Percentiles rank a stretch among this genome's conserved stretches.
phyloP scores from a whole-genome alignment of 2,888 invertebrate genomes.

The Miltochrista miniata region DNA sequence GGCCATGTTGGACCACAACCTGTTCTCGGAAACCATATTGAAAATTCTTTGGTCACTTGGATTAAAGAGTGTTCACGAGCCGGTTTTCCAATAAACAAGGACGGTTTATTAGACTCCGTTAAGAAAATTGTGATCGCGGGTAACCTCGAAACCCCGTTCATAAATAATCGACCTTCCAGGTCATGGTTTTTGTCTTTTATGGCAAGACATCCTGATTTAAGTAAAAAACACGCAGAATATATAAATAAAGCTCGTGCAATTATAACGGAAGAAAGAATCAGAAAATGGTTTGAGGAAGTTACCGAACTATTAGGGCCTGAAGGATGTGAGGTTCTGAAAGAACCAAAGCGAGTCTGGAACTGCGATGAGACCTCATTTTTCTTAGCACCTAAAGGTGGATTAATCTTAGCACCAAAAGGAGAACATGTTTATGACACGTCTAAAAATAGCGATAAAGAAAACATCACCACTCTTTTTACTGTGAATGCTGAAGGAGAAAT shows the following conservation, averaged over 20 bases:
- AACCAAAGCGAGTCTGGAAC: neutral
- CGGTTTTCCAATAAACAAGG: slow-evolving; percentile 31
- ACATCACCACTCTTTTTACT: slow-evolving; percentile 4
- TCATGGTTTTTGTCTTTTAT: slow-evolving; percentile 22
- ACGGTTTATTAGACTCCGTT: slow-evolving; percentile 31
- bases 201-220: slow-evolving; percentile 28
- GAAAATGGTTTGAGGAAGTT: slow-evolving; percentile 14
- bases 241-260: slow-evolving; percentile 33
- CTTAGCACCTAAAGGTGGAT: slow-evolving; percentile 20
- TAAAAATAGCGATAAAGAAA: slow-evolving; percentile 14
- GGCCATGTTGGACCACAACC: slow-evolving; percentile 35
- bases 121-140: slow-evolving; percentile 31
- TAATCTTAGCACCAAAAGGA: neutral
- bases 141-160: slow-evolving; percentile 27
- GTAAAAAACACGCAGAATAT: slow-evolving; percentile 31
- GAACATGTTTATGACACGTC: neutral
- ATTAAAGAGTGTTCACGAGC: slow-evolving; percentile 29
- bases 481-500: neutral
- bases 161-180: slow-evolving; percentile 22
- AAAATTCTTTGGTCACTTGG: slow-evolving; percentile 26
- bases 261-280: slow-evolving; percentile 26
- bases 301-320: slow-evolving; percentile 1
- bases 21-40: slow-evolving; percentile 30
- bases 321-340: neutral
- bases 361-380: slow-evolving; percentile 13